These are phyloP conservation scores for Solenopsis invicta DNA, from an alignment of 1,140 invertebrate genomes.

Conservation along the genomic window DNA sequence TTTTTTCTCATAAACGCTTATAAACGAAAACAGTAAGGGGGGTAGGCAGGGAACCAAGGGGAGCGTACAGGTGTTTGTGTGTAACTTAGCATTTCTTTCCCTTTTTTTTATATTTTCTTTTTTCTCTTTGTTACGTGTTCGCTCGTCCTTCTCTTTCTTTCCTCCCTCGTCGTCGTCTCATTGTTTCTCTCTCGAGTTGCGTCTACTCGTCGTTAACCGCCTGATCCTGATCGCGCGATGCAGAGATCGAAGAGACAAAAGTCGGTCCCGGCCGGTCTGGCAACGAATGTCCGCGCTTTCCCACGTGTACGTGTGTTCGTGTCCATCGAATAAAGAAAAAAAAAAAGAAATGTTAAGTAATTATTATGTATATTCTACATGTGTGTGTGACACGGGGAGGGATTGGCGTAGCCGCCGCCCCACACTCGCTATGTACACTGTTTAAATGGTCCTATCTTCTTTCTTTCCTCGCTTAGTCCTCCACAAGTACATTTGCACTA, in stretches of 20 bases:
- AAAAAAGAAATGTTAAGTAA: conserved; percentile 26
- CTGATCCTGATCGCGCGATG: neutral
- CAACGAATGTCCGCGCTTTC: conserved; percentile 19
- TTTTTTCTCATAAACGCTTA: conserved; percentile 51
- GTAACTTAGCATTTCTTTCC: neutral
- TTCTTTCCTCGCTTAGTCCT: conserved; percentile 23
- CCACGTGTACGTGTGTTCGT: neutral
- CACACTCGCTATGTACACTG: conserved; percentile 53
- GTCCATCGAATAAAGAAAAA: conserved; percentile 40
- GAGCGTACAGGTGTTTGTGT: neutral
- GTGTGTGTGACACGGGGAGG: neutral
- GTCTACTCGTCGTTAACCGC: conserved; percentile 33
- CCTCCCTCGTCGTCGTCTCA: conserved; percentile 15
- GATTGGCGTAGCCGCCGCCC: conserved; percentile 23
- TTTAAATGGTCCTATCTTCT: conserved; percentile 51
- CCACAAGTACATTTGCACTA: conserved; percentile 73
- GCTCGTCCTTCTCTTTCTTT: conserved; percentile 11
- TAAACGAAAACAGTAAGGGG: conserved; percentile 44
- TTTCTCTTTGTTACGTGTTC: conserved; percentile 22
- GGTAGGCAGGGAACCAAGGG: too few relatives aligned
- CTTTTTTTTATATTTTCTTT: neutral
- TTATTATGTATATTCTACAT: conserved; percentile 34
- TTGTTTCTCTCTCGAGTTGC: conserved; percentile 23
- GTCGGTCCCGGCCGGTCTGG: neutral
- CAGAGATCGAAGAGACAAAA: conserved; percentile 16